Base-by-base conservation (phyloP, 2,797 vertebrate genomes). In the Sphenopsis melanotis region DNA sequence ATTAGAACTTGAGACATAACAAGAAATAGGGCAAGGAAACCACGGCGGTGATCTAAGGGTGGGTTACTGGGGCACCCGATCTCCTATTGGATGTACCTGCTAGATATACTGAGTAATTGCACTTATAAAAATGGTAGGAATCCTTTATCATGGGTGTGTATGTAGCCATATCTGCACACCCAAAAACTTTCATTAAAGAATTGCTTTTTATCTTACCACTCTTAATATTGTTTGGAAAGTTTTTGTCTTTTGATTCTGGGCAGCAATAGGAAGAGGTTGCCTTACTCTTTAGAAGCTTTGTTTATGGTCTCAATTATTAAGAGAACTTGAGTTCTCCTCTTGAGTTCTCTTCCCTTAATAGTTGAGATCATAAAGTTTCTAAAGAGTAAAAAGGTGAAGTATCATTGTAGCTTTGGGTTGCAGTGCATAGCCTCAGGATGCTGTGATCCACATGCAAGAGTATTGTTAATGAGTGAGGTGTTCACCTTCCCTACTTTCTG, bases 141-240 rank as follows among this genome's bases (percentile, higher is more conserved):
- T 68, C 39, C 46, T 52, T 68, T 52, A 8, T 44, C 37, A 9
- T 0, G 0, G 55, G 9, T 68, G 16, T 1, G 0, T n/a, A 21
- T 68, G 20, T 53, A 46, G 19, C 23, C 15, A 14, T 34, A 39
- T 20, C 34, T 39, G 7, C 14, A 16, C 24, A 39, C 23, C 19
- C 9, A 22, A 39, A 60, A 46, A n/a, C 29, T 39, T 53, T 53
- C 24, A 10, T 76, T 39, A 21, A 53, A 68, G 7, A 60, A 53
- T 52, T 52, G 29, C 16, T 53, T 68, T 53, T 60, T 53, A 20
- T 53, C 63, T 46, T 60, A 14, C 27, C 23, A 6, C 13, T 60
- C 39, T 59, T 50, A 46, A 46, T 53, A n/a, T 9, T 52, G 7
- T 53, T 68, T 60, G 71, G 19, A 30, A 60, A 60, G 16, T 6